Percentiles rank a stretch among this genome's conserved stretches.
phyloP scores from a whole-genome alignment of 2,113 vertebrate species.

The Nettapus auritus region DNA sequence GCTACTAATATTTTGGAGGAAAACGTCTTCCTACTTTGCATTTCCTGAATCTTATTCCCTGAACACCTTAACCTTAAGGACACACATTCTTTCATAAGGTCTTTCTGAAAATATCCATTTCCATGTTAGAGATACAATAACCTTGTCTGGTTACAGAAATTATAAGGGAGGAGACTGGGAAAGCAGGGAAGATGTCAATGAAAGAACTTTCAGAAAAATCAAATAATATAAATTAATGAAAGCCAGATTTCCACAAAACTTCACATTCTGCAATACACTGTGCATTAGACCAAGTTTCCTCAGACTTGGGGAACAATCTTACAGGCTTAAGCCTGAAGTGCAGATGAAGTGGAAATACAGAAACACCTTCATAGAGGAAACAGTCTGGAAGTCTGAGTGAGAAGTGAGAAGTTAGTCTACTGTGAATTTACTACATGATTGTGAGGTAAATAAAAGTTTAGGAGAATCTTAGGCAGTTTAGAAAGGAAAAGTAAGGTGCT shows the following conservation, averaged over 20 bases:
- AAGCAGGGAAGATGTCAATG: neutral
- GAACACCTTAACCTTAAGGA: neutral
- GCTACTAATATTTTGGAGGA: neutral
- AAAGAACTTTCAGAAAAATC: neutral
- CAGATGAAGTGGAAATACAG: neutral
- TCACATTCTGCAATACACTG: neutral
- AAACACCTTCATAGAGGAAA: neutral
- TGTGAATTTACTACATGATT: neutral
- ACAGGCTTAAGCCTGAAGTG: neutral
- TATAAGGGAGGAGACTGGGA: neutral
- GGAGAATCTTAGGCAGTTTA: neutral
- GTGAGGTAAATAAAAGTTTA: constrained; percentile 11
- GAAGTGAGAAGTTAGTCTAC: neutral
- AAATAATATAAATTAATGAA: neutral
- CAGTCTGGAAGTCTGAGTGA: neutral
- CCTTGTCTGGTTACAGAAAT: neutral
- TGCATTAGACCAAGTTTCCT: neutral
- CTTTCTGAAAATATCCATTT: neutral
- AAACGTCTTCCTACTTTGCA: neutral
- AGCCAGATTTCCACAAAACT: neutral
- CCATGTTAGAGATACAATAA: neutral
- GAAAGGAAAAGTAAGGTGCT: neutral
- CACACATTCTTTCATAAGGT: neutral
- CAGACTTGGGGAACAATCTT: neutral
- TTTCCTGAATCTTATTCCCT: neutral